phyloP scores from a whole-genome alignment of 2,888 invertebrate genomes.

The Microchrysa polita region DNA sequence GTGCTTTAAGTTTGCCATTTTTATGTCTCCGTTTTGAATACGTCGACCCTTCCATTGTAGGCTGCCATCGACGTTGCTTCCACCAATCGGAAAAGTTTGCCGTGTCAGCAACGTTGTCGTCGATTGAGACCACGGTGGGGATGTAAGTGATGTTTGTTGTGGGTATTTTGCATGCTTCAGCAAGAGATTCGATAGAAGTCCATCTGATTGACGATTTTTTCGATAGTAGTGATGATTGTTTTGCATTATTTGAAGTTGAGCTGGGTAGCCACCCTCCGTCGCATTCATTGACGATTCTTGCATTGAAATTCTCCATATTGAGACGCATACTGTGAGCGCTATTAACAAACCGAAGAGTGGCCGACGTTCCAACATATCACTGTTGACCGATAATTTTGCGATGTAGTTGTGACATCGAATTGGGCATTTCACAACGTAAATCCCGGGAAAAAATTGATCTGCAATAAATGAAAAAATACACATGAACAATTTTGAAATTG shows the following conservation, averaged over 20 bases:
- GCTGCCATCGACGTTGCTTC: background rate
- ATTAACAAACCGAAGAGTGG: slow-evolving; percentile 61
- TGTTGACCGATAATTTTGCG: slow-evolving; percentile 21
- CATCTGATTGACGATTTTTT: background rate
- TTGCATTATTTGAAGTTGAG: slow-evolving; percentile 45
- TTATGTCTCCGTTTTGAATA: slow-evolving; percentile 22
- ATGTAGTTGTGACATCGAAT: slow-evolving; percentile 25
- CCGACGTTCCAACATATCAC: slow-evolving; percentile 62
- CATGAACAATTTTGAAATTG: too few species aligned
- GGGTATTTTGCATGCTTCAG: background rate
- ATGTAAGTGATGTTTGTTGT: slow-evolving; percentile 27
- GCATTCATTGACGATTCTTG: slow-evolving; percentile 58
- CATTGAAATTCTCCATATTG: slow-evolving; percentile 63
- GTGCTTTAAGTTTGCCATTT: slow-evolving; percentile 42
- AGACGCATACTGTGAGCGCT: slow-evolving; percentile 60
- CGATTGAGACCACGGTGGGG: slow-evolving; percentile 47
- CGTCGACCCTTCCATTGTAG: background rate
- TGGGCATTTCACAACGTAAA: slow-evolving; percentile 23
- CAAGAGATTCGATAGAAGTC: background rate
- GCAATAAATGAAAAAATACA: too few species aligned
- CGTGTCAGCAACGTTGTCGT: slow-evolving; percentile 48
- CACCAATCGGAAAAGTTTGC: slow-evolving; percentile 34
- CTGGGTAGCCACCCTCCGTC: slow-evolving; percentile 52
- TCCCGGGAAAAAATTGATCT: too few species aligned
- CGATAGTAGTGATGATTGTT: slow-evolving; percentile 44